Conservation (phyloP, 1,140 invertebrate species). For the Lasaia peninsularis region DNA sequence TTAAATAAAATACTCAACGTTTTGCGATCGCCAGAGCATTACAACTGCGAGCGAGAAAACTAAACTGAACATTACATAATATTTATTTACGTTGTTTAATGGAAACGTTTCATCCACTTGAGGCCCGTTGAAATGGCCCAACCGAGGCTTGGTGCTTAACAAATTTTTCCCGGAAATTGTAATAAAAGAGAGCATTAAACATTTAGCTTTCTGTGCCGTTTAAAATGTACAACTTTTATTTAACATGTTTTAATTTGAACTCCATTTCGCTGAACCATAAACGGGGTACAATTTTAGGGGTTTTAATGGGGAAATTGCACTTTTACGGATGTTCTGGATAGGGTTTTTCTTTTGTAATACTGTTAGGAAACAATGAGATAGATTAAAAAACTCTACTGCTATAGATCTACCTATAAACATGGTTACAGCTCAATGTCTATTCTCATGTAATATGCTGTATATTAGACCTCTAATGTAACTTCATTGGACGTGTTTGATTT, state of each 20-base stretch:
- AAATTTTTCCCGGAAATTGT: slow-evolving; percentile 2
- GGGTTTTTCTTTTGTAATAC: too few relatives aligned
- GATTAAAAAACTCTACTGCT: too few relatives aligned
- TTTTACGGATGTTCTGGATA: too few relatives aligned
- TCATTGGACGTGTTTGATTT: too few relatives aligned
- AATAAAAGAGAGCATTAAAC: slow-evolving; percentile 2
- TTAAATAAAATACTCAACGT: too few relatives aligned
- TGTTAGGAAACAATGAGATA: too few relatives aligned
- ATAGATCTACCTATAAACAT: too few relatives aligned
- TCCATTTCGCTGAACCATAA: neutral
- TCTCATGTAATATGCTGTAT: too few relatives aligned
- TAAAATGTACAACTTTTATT: slow-evolving; percentile 6
- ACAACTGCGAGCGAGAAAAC: too few relatives aligned
- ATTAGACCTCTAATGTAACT: too few relatives aligned
- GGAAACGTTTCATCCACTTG: slow-evolving; percentile 5
- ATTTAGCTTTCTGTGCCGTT: slow-evolving; percentile 1
- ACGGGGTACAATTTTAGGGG: neutral
- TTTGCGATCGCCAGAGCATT: too few relatives aligned
- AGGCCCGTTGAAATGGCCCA: slow-evolving; percentile 15
- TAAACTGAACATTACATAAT: slow-evolving; percentile 1
- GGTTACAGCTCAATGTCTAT: too few relatives aligned
- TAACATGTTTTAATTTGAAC: slow-evolving; percentile 3
- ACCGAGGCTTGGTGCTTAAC: slow-evolving; percentile 16
- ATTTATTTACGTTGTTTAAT: slow-evolving; percentile 11
- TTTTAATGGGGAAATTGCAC: neutral